A percentile compares a stretch with the other conserved stretches of the same genome.
phyloP scores from a whole-genome alignment of 2,113 vertebrate species.

The Megatriorchis doriae region DNA sequence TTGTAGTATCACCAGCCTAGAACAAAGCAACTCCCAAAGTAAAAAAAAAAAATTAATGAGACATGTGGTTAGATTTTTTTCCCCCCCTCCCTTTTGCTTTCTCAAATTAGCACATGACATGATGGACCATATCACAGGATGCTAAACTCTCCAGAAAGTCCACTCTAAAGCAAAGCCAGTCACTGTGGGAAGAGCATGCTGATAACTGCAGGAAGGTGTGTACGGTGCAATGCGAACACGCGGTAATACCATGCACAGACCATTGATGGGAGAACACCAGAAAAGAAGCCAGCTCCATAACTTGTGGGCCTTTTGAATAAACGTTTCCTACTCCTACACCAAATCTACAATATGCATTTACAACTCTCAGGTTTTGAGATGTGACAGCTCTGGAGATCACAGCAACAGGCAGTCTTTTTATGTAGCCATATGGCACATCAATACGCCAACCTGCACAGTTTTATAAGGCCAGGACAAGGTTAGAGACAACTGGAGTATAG shows the following conservation, averaged over 20 bases:
- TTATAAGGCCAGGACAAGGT: not conserved
- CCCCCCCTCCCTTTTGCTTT: not conserved
- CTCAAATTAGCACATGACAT: not conserved
- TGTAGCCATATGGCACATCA: not conserved
- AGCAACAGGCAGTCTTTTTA: not conserved
- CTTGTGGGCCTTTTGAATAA: not conserved
- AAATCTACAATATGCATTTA: not conserved
- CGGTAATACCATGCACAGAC: not conserved
- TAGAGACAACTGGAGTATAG: not conserved
- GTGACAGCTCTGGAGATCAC: not conserved
- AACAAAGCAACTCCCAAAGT: not conserved
- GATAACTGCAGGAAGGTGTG: not conserved
- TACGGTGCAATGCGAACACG: rapidly evolving
- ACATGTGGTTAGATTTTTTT: not conserved
- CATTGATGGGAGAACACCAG: not conserved
- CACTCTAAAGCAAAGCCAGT: not conserved
- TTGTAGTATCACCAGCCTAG: not conserved
- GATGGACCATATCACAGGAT: not conserved
- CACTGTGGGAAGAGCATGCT: not conserved
- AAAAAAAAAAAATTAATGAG: not conserved
- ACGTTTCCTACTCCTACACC: not conserved
- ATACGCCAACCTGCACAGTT: not conserved
- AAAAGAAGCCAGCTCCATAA: not conserved
- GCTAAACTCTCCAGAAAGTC: not conserved
- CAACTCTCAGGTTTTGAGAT: not conserved